phyloP scores from a whole-genome alignment of 2,888 invertebrate genomes.

The Graphium colonna region DNA sequence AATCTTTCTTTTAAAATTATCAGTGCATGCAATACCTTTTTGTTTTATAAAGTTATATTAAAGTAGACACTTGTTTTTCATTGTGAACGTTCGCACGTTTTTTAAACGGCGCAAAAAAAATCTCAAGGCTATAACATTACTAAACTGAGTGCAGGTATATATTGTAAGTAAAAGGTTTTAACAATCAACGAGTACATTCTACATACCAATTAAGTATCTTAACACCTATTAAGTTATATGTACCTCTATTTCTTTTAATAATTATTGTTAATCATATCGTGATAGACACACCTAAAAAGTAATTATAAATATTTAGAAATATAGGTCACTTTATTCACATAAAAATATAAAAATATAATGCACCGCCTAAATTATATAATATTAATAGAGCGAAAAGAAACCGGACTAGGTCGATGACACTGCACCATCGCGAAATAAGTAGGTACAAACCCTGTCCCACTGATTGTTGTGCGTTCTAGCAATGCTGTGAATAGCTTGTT shows the following conservation, averaged over 20 bases:
- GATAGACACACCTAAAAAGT: too few relatives aligned
- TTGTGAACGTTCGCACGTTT: background rate
- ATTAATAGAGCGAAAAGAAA: conserved; percentile 9
- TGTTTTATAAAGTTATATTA: too few relatives aligned
- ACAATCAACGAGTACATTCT: background rate
- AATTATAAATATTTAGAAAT: too few relatives aligned
- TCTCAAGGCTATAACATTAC: conserved; percentile 15
- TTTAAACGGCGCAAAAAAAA: conserved; percentile 9
- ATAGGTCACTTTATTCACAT: too few relatives aligned
- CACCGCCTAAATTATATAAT: background rate
- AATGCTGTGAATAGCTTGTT: conserved; percentile 34
- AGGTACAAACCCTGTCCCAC: conserved; percentile 9
- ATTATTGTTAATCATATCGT: too few relatives aligned
- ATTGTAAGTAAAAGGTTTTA: conserved; percentile 4
- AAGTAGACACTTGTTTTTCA: background rate
- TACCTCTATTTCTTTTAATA: too few relatives aligned
- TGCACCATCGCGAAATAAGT: conserved; percentile 6
- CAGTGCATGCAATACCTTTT: too few relatives aligned
- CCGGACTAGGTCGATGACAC: conserved; percentile 17
- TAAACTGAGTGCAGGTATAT: background rate
- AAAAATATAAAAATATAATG: background rate
- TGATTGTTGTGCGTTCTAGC: conserved; percentile 29
- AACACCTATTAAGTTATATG: background rate
- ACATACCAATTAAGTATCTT: background rate
- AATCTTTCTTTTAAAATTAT: background rate